phyloP scores from a whole-genome alignment of 2,113 vertebrate species.

The Bambusicola thoracicus region DNA sequence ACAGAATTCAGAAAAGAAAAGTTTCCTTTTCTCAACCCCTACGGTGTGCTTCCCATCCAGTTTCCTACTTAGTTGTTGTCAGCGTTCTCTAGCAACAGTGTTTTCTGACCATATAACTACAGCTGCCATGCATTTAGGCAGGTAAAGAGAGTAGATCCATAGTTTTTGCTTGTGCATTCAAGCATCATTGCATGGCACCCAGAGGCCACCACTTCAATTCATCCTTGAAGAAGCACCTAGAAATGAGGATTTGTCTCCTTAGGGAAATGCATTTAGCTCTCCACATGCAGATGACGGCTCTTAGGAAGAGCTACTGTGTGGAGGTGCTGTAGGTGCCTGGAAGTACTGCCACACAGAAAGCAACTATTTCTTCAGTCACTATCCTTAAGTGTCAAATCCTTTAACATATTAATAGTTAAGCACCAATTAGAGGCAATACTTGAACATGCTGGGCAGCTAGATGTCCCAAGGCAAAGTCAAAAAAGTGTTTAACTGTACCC shows the following conservation, averaged over 20 bases:
- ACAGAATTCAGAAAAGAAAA: not conserved
- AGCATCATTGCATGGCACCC: not conserved
- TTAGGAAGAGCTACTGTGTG: not conserved
- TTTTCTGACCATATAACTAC: not conserved
- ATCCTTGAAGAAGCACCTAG: not conserved
- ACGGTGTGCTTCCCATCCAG: not conserved
- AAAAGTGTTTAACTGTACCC: not conserved
- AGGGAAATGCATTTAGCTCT: not conserved
- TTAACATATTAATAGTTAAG: constrained; percentile 32
- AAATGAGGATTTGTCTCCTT: not conserved
- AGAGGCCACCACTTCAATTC: not conserved
- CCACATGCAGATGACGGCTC: rapidly evolving
- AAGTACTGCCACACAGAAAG: not conserved
- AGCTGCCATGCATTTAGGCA: not conserved
- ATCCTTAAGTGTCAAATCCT: constrained; percentile 9
- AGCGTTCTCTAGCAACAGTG: no score
- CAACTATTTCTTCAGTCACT: not conserved
- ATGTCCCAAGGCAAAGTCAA: not conserved
- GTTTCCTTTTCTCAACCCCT: not conserved
- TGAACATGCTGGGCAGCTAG: not conserved
- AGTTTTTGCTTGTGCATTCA: not conserved
- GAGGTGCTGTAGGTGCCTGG: not conserved
- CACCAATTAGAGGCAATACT: constrained; percentile 7
- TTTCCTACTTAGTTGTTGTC: not conserved
- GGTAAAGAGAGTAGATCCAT: not conserved